Evolutionary conservation across 2,888 invertebrate species (phyloP).

Genomic region (Erannis defoliaria): DNA sequence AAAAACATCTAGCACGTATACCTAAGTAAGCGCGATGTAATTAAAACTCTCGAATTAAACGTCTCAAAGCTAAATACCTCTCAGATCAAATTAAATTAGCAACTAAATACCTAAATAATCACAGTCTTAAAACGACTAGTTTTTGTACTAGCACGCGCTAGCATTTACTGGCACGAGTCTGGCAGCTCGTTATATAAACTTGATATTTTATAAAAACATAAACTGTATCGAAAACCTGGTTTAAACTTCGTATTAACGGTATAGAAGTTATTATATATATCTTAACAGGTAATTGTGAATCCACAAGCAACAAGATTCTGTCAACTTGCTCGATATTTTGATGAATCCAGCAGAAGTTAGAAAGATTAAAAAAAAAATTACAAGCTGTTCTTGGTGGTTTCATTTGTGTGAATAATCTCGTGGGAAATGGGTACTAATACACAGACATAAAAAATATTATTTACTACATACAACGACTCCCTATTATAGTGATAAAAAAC

Average conservation of each 20-base stretch:
- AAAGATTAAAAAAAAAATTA: background rate
- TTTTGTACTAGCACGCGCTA: constrained; percentile 41
- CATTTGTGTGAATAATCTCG: too few relatives aligned
- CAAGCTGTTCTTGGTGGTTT: too few relatives aligned
- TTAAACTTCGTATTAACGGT: background rate
- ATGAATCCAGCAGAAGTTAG: background rate
- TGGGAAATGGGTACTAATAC: too few relatives aligned
- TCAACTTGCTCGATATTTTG: constrained; percentile 5
- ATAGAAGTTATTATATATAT: constrained; percentile 7
- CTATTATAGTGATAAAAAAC: too few relatives aligned
- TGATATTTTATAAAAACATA: constrained; percentile 5
- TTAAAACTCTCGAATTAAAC: constrained; percentile 6
- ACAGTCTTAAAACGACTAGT: constrained; percentile 30
- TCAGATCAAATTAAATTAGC: constrained; percentile 41
- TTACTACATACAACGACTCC: too few relatives aligned
- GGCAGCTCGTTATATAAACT: constrained; percentile 25
- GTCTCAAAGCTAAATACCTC: background rate
- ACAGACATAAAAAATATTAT: too few relatives aligned
- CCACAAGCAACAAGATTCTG: constrained; percentile 6
- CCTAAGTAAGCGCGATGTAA: background rate
- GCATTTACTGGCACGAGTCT: constrained; percentile 29
- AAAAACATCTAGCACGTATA: background rate
- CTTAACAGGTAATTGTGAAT: constrained; percentile 9
- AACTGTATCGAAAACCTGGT: background rate
- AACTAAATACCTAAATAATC: constrained; percentile 36